These are phyloP conservation scores for Meloidogyne hapla DNA, from an alignment of 1,140 invertebrate genomes.

Conservation along the genomic window DNA sequence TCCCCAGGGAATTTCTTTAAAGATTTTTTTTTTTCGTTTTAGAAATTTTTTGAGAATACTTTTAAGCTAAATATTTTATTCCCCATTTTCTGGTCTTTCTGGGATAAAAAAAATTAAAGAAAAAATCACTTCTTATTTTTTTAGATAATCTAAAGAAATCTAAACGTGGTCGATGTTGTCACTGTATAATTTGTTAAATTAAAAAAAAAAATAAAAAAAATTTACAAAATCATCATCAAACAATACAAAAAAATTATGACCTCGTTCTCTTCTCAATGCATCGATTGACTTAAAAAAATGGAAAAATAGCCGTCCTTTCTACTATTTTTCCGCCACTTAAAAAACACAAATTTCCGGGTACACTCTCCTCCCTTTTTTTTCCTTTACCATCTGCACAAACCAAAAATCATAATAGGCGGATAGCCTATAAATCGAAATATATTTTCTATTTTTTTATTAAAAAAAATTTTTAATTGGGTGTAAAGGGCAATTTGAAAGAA, in stretches of 20 bases:
- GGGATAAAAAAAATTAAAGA: neutral
- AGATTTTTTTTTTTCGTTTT: too few relatives aligned
- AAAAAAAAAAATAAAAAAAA: neutral
- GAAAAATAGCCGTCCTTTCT: neutral
- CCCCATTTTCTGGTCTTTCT: neutral
- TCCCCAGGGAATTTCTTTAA: too few relatives aligned
- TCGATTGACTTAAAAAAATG: neutral
- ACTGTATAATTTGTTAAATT: conserved; percentile 36
- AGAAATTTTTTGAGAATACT: too few relatives aligned
- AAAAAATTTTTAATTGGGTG: too few relatives aligned
- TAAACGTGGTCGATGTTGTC: conserved; percentile 38
- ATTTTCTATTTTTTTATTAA: too few relatives aligned
- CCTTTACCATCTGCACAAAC: neutral
- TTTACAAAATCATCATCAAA: neutral
- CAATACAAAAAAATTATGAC: neutral
- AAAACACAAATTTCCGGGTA: neutral
- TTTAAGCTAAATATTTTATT: neutral
- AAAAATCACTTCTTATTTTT: conserved; percentile 20
- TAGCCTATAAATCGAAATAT: too few relatives aligned
- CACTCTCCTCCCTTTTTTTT: neutral
- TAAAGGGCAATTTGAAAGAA: too few relatives aligned
- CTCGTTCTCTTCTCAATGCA: neutral
- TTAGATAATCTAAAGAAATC: conserved; percentile 42
- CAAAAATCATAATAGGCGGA: neutral
- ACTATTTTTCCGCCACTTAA: neutral